Conservation (phyloP, 2,888 invertebrate species). For the Neocrepidodera transversa region DNA sequence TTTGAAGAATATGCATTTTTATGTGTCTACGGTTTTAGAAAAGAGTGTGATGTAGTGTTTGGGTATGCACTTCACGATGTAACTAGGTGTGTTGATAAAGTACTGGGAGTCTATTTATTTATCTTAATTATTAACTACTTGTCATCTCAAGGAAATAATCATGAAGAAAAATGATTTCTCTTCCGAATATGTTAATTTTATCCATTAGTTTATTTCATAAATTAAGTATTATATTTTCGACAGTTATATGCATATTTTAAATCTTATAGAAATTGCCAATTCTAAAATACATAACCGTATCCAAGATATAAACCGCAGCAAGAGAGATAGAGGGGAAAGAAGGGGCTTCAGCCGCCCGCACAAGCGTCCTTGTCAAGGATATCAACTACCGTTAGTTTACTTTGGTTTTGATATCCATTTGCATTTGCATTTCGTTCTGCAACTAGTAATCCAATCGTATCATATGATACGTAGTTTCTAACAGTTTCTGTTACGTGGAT, state of each 20-base stretch:
- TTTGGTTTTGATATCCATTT: constrained; percentile 18
- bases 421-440: constrained; percentile 19
- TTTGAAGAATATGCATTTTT: constrained; percentile 13
- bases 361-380: constrained; percentile 56
- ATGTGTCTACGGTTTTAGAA: neutral
- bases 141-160: no score
- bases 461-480: neutral
- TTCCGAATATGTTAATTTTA: no score
- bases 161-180: no score
- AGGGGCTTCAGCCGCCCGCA: constrained; percentile 49
- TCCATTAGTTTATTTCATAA: no score
- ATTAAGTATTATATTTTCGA: no score
- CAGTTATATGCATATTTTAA: no score
- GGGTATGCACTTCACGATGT: neutral
- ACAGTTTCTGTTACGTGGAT: no score
- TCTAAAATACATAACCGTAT: constrained; percentile 16
- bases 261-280: neutral
- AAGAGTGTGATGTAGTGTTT: neutral
- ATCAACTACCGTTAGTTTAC: constrained; percentile 43
- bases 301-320: constrained; percentile 38
- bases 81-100: neutral
- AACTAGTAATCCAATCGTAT: constrained; percentile 3
- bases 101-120: no score
- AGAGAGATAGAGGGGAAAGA: constrained; percentile 26
- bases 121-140: no score